Evolutionary conservation across 1,140 invertebrate species (phyloP), one percentile per base, ranked within the genome.

Genomic region (Drosophila nigromelanica): DNA sequence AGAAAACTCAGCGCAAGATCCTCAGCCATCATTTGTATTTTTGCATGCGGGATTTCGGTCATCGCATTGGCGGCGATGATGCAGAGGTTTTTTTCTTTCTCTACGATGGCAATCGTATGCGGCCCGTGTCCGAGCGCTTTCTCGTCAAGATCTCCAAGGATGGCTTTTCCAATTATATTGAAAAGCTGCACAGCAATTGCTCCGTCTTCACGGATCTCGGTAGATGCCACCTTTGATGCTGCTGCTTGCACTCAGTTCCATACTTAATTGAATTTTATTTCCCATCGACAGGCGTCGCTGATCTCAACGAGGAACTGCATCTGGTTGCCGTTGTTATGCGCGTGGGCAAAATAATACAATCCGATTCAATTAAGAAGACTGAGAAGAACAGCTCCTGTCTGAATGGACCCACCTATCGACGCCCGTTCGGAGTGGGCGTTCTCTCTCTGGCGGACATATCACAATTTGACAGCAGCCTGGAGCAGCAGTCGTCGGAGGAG

Each of bases 321-420:
- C 93, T 98, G 73, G 95, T 98, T 6, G 96, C 96, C 47, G 97
- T 98, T 90, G 96, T 98, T 15, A 96, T 98, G 92, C 94, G 97
- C 50, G 95, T 97, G 56, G 97, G 97, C 30, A 94, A 95, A 73
- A 98, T 98, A 94, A 92, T 97, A 4, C 96, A 96, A 60, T 96
- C 96, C 0, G 96, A 97, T 67, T 94, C 61, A 90, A 94, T 64
- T 94, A 95, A 89, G 96, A 96, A 92, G 94, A 95, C 93, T 67
- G 92, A 90, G 37, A 90, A 91, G 42, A 78, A 69, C 7, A 74
- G 82, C 90, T 10, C 39, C n/a, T 91, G 91, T 37, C 1, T 35
- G 30, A 76, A 74, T 52, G 91, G 91, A 14, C 91, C 93, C 0
- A 91, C 93, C 2, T 94, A 93, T 21, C 92, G 93, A 1, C 93